Evolutionary conservation across 2,888 invertebrate species (phyloP).

Genomic region (Drosophila yooni): DNA sequence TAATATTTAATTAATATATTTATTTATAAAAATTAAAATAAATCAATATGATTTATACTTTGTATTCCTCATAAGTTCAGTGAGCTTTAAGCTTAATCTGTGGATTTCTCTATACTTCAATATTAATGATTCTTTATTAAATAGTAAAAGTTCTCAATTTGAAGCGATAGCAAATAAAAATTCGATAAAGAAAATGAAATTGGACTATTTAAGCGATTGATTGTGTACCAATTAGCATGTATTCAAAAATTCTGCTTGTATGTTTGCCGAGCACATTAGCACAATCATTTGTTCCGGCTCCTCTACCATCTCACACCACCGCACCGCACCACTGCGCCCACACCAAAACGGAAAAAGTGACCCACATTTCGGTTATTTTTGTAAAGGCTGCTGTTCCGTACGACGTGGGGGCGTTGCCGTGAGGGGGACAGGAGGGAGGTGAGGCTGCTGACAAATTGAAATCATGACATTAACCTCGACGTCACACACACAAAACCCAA

Average conservation of each 20-base stretch:
- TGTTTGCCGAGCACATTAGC: conserved; percentile 45
- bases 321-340: neutral
- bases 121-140: neutral
- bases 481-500: conserved; percentile 17
- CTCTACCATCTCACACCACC: neutral
- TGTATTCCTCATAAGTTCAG: neutral
- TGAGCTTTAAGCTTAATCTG: neutral
- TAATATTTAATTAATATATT: neutral
- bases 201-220: conserved; percentile 45
- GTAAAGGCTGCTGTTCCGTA: conserved; percentile 2
- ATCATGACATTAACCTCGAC: conserved; percentile 68
- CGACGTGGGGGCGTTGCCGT: neutral
- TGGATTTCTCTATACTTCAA: neutral
- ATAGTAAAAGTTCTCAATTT: neutral
- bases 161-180: neutral
- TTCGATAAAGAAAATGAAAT: conserved; percentile 59
- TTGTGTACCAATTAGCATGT: conserved; percentile 64
- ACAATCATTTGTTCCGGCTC: conserved; percentile 17
- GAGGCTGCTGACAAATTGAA: conserved; percentile 63
- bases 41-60: too few relatives aligned
- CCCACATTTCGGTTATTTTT: conserved; percentile 42
- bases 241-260: conserved; percentile 41
- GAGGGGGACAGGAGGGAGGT: neutral
- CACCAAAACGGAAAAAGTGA: conserved; percentile 39
- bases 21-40: neutral